Base-by-base conservation (phyloP, 2,888 invertebrate species). In the Lasioglossum vierecki region DNA sequence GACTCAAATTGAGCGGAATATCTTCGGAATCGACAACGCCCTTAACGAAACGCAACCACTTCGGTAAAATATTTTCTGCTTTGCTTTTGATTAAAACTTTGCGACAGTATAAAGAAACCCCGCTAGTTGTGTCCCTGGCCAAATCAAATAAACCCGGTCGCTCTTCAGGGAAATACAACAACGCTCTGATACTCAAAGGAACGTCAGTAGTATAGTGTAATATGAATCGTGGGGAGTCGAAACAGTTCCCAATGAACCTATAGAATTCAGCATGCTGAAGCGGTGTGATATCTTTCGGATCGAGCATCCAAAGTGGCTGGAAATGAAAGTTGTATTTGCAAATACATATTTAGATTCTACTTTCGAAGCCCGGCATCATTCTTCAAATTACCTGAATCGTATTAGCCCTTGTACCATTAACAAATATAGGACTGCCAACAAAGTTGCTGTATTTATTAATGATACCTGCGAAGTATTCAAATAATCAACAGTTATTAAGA, bases 21-120 rank as follows among this genome's bases (percentile, higher is more conserved):
- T 99, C 99, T 96, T 99, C 99, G 1, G 99, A 99, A 96, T 99
- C 99, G 26, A 99, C 99, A 49, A 99, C 99, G 93, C 99, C 99
- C 96, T 99, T 99, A 4, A 99, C 96, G 95, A 99, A 99, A 91
- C 99, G 96, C 90, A 99, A 96, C 98, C 99, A 99, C 93, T 98
- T 98, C 0, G 99, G 99, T 86, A 99, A 95, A 88, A 99, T 96
- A 93, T 98, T 98, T 83, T 98, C 98, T 0, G 98, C 98, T 94
- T 97, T 98, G 92, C 97, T 97, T 95, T 99, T 98, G 86, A 99
- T 99, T 85, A 99, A 96, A 79, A 99, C 97, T 95, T 99, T 99
- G 74, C 98, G 96, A 8, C 98, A 98, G 95, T 99, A 99, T 22
- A 99, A 96, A 0, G 99, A 97, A 0, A 99, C 97, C 3, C 98